Evolutionary conservation across 2,797 vertebrate genomes (phyloP).

Genomic region (Loriculus beryllinus): DNA sequence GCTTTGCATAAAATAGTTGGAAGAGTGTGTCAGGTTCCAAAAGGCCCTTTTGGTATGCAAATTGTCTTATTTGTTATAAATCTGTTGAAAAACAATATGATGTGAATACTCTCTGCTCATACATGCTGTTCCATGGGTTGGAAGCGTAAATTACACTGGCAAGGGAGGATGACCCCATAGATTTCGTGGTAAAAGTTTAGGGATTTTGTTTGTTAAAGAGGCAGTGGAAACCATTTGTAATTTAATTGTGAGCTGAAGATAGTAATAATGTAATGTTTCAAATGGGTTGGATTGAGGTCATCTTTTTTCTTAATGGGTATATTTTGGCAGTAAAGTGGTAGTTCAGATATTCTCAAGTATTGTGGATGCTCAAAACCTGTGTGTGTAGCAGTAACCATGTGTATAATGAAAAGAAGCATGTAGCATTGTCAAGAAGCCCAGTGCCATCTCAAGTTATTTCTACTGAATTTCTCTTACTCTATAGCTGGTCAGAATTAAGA

Average conservation of each 20-base stretch:
- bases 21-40: not conserved
- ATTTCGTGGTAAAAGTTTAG: not conserved
- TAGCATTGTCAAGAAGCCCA: not conserved
- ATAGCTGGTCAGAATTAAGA: not conserved
- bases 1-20: not conserved
- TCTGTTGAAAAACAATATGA: not conserved
- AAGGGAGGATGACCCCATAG: not conserved
- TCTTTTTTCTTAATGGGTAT: not conserved
- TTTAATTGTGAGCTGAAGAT: not conserved
- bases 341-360: not conserved
- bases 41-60: not conserved
- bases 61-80: not conserved
- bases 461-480: not conserved
- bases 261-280: not conserved
- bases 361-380: not conserved
- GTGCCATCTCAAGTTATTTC: not conserved
- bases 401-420: not conserved
- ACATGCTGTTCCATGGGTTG: not conserved
- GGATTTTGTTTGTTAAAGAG: not conserved
- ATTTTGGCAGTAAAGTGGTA: not conserved
- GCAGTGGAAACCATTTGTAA: not conserved
- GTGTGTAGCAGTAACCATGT: accelerated
- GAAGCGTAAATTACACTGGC: not conserved
- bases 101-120: not conserved
- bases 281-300: not conserved